A percentile compares a stretch with the other conserved stretches of the same genome.
These are phyloP conservation scores for Chloropsis hardwickii DNA, from an alignment of 2,113 vertebrate genomes.

Conservation along the genomic window DNA sequence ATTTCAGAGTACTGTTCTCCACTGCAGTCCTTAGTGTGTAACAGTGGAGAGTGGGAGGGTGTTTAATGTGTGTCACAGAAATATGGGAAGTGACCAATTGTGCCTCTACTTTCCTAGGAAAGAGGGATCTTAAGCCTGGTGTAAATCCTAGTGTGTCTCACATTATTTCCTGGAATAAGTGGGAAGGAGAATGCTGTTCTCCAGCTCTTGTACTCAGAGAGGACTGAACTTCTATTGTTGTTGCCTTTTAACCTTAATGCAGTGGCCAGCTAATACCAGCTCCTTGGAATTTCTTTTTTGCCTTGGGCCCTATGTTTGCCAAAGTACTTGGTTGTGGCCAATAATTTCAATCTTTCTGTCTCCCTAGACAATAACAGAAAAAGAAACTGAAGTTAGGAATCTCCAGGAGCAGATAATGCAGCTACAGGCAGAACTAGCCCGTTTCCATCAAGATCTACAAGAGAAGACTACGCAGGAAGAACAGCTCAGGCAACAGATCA, in stretches of 20 bases:
- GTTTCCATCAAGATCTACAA: slow-evolving; percentile 88
- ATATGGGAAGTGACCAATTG: background rate
- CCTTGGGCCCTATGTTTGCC: background rate
- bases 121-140: background rate
- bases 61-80: background rate
- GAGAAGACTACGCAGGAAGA: slow-evolving; percentile 87
- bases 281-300: background rate
- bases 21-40: background rate
- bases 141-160: background rate
- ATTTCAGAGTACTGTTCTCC: background rate
- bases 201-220: background rate
- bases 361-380: slow-evolving; percentile 82
- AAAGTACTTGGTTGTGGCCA: background rate
- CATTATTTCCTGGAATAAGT: background rate
- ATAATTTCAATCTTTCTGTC: background rate
- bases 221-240: background rate
- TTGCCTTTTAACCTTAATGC: background rate
- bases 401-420: slow-evolving; percentile 85
- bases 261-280: background rate
- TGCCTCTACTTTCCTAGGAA: background rate
- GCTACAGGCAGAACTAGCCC: slow-evolving; percentile 83
- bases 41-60: background rate
- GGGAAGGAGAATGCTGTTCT: background rate
- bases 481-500: slow-evolving; percentile 85
- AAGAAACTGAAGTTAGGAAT: slow-evolving; percentile 81